Base-by-base conservation (phyloP, 2,113 vertebrate species). In the Notarius lentiginosus region DNA sequence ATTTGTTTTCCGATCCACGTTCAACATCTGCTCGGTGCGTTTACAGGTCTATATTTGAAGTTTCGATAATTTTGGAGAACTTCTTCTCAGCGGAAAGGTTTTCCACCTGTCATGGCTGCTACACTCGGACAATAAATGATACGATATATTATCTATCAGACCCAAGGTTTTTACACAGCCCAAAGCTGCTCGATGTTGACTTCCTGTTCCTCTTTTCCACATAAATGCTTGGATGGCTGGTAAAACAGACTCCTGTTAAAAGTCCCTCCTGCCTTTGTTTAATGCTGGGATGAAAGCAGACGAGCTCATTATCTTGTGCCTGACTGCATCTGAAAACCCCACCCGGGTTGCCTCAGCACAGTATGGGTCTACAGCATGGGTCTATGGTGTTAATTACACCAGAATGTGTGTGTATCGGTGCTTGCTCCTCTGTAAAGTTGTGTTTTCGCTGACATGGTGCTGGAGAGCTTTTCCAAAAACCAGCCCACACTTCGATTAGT, bases 111-210 rank as follows among this genome's bases (percentile, higher is more conserved):
- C 83, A 89, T 87, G 77, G 49, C 82, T 89, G 83, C 56, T 88
- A 2, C 83, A 91, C 84, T 92, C 90, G 88, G 89, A 34, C 24
- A 30, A 41, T 41, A 1, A 12, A 20, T 56, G 11, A 56, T 56
- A 12, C 14, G 11, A 14, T 79, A 14, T 79, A 17, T 81, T 47
- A 30, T 92, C 90, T 90, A 89, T 88, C 85, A 87, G 90, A 91
- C 92, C 90, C 90, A 92, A 92, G 84, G 89, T 90, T 84, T 91
- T 75, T 0, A 90, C 89, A 87, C 90, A 87, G 55, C 85, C 86
- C 91, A 92, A 86, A 91, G 66, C 87, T 89, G 86, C n/a, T 92
- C 92, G 93, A 92, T 68, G 82, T 56, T 65, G 68, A 90, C 75
- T 88, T 73, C 68, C 9, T 68, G 49, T 75, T 80, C 17, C 83